These are phyloP conservation scores for Urophycis tenuis DNA, from an alignment of 2,797 vertebrate species.

Conservation along the genomic window DNA sequence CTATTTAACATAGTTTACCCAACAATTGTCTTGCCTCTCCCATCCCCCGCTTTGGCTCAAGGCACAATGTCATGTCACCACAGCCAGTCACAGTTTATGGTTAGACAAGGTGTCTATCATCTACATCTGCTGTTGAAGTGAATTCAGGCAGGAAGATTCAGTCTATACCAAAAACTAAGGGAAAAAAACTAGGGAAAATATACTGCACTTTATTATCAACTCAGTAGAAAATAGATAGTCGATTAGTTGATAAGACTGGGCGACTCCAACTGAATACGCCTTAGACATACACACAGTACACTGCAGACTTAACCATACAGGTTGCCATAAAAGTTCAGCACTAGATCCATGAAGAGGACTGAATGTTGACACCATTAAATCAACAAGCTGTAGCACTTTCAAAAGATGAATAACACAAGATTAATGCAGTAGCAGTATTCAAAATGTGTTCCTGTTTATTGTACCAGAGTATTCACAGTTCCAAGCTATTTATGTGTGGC, in stretches of 20 bases:
- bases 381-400: constrained; percentile 5
- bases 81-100: neutral
- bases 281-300: neutral
- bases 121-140: neutral
- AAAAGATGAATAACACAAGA: constrained; percentile 11
- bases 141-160: too few species aligned
- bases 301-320: neutral
- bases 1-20: neutral
- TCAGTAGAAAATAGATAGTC: neutral
- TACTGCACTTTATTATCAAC: neutral
- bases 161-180: too few species aligned
- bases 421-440: neutral
- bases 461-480: constrained; percentile 4
- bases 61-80: neutral
- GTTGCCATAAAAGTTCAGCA: neutral
- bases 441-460: constrained; percentile 12
- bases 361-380: neutral
- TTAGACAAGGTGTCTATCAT: neutral
- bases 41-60: neutral
- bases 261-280: neutral
- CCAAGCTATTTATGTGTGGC: constrained; percentile 14
- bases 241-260: neutral
- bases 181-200: neutral
- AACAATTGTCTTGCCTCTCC: neutral
- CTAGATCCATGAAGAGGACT: neutral